Percentiles rank a stretch among this genome's conserved stretches.
These are phyloP conservation scores for Achatina immaculata DNA, from an alignment of 1,140 invertebrate species.

Conservation along the genomic window DNA sequence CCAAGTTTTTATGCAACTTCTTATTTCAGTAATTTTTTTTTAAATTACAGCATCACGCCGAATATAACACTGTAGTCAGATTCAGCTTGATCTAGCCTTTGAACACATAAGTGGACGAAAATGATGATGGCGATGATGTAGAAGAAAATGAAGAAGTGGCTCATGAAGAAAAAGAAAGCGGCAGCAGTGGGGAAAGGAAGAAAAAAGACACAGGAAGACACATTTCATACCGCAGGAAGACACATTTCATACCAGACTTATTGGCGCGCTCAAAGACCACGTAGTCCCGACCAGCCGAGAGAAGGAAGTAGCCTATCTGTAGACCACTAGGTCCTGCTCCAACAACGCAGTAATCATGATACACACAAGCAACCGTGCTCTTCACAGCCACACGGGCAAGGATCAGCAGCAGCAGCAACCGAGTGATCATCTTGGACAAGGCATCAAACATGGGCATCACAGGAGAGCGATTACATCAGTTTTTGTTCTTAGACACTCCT, in stretches of 20 bases:
- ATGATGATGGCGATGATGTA: conserved; percentile 6
- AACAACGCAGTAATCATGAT: conserved; percentile 71
- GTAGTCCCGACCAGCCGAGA: conserved; percentile 68
- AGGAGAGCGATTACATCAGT: too few relatives aligned
- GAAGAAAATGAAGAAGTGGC: not conserved
- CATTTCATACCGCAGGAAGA: not conserved
- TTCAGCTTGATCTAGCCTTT: too few relatives aligned
- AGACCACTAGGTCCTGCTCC: conserved; percentile 73
- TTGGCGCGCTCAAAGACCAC: conserved; percentile 71
- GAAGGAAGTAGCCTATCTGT: conserved; percentile 71
- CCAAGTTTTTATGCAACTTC: too few relatives aligned
- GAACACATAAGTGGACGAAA: not conserved
- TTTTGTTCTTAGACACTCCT: too few relatives aligned
- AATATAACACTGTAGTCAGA: too few relatives aligned
- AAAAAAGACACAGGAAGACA: not conserved
- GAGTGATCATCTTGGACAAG: conserved; percentile 20
- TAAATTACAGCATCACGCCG: too few relatives aligned
- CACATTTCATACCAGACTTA: conserved; percentile 65
- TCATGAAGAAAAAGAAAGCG: not conserved
- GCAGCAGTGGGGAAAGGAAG: not conserved
- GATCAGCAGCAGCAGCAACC: conserved; percentile 1
- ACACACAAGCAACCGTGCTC: conserved; percentile 13
- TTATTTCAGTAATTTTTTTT: too few relatives aligned
- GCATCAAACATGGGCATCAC: conserved; percentile 1
- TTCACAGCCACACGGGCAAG: conserved; percentile 32